Evolutionary conservation across 2,888 invertebrate species (phyloP).

Genomic region (Cyrtodaria siliqua): DNA sequence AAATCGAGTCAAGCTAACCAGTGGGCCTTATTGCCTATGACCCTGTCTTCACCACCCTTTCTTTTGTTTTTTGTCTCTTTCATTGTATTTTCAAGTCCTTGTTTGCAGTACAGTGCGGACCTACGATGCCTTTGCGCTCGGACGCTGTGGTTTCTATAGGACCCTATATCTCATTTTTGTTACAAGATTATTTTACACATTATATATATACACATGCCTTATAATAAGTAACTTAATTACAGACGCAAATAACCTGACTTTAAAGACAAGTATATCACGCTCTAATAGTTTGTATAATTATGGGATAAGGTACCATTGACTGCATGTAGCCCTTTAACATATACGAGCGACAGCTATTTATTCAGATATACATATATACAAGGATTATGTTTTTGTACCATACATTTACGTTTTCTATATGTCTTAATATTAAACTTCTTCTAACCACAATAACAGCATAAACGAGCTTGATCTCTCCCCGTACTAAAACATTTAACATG

Average conservation of each 20-base stretch:
- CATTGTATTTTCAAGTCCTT: too few relatives aligned
- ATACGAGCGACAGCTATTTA: background rate
- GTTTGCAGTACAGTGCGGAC: background rate
- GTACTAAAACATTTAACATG: background rate
- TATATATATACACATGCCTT: background rate
- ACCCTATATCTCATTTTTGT: background rate
- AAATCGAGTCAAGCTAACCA: too few relatives aligned
- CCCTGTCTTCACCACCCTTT: too few relatives aligned
- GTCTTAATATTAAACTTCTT: background rate
- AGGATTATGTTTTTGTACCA: background rate
- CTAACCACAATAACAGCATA: too few relatives aligned
- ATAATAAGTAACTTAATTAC: conserved; percentile 33
- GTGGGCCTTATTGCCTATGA: too few relatives aligned
- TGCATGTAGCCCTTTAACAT: conserved; percentile 53
- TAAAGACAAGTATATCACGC: conserved; percentile 48
- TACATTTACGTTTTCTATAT: background rate
- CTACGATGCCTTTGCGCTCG: background rate
- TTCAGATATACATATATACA: background rate
- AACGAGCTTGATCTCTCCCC: background rate
- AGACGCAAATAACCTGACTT: conserved; percentile 66
- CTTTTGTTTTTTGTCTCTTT: too few relatives aligned
- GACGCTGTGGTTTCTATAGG: background rate
- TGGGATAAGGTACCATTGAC: conserved; percentile 25
- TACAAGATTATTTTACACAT: background rate
- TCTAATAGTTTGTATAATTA: conserved; percentile 18